Percentiles rank a stretch among this genome's conserved stretches.
phyloP scores from a whole-genome alignment of 1,140 invertebrate genomes.

The Tribolium madens region DNA sequence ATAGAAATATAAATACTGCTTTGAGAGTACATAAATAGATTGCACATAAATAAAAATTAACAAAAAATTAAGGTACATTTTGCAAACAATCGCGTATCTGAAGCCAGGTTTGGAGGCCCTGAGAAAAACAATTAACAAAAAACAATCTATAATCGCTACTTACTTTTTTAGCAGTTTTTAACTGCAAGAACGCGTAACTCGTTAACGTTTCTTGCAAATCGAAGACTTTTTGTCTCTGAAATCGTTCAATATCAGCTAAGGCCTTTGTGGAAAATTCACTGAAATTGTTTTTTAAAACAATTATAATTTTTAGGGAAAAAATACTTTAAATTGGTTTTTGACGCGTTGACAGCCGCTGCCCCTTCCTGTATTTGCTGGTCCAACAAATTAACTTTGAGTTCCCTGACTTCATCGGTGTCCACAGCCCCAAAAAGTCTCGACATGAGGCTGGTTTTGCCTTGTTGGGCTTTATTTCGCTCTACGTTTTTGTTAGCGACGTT shows the following conservation, averaged over 20 bases:
- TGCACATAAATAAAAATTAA: constrained; percentile 23
- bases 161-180: constrained; percentile 86
- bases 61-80: constrained; percentile 68
- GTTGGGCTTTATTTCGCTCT: constrained; percentile 68
- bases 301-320: too few relatives aligned
- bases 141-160: constrained; percentile 38
- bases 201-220: constrained; percentile 83
- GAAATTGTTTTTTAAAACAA: constrained; percentile 62
- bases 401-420: constrained; percentile 83
- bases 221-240: constrained; percentile 81
- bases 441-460: constrained; percentile 79
- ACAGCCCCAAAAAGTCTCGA: constrained; percentile 81
- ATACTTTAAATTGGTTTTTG: constrained; percentile 75
- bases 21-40: constrained; percentile 7
- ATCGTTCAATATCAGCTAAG: constrained; percentile 80
- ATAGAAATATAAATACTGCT: constrained; percentile 14
- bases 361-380: constrained; percentile 80
- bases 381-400: constrained; percentile 77
- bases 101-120: constrained; percentile 81
- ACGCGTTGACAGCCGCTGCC: constrained; percentile 71
- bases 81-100: constrained; percentile 81
- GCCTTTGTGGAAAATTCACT: constrained; percentile 82
- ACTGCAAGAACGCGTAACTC: constrained; percentile 81
- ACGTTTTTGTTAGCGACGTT: constrained; percentile 69
- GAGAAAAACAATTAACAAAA: constrained; percentile 61